Base-by-base conservation (phyloP, 1,140 invertebrate species). In the Sycobia sp. region DNA sequence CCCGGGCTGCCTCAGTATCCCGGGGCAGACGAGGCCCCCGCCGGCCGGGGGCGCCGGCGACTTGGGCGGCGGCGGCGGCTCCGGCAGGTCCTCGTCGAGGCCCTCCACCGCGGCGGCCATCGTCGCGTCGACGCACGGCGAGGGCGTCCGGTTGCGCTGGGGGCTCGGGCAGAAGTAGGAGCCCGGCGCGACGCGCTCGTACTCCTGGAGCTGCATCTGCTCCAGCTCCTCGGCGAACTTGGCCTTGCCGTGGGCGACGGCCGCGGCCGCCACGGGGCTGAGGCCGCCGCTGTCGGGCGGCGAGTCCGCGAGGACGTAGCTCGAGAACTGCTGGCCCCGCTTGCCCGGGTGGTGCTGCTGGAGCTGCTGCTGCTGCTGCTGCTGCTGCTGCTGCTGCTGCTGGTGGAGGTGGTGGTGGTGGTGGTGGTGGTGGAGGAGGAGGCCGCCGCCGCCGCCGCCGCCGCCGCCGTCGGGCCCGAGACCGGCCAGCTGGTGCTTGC, bases 11-110 rank as follows among this genome's bases (percentile, higher is more conserved):
- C 88, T 73, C 5, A 89, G 74, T 20, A 90, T 90, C 0, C 88
- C 88, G 3, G 80, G 81, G 67, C 81, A 85, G 14, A 76, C 69
- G 2, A 66, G 58, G 0, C 49, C n/a, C 29, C 5, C 5, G 29
- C 11, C n/a, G 0, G 84, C 79, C 0, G 85, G 82, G 4, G 81
- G 82, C 3, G 78, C 83, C 60, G 85, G 86, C 0, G 86, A 46
- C 0, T 71, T 86, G 0, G 89, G 88, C 8, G 90, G 89, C n/a
- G 88, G 88, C 14, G 88, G 87, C 66, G 89, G 86, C 9, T 89
- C 85, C 23, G 89, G 70, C 57, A 84, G 82, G 16, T 84, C 83
- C 3, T 71, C 67, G 13, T 74, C 82, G 69, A 71, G 82, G 71
- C 75, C 79, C 38, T 82, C 80, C 13, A 81, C 80, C 1, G 81